These are phyloP conservation scores for Phyllopteryx taeniolatus DNA, from an alignment of 2,113 vertebrate species.

Conservation along the genomic window DNA sequence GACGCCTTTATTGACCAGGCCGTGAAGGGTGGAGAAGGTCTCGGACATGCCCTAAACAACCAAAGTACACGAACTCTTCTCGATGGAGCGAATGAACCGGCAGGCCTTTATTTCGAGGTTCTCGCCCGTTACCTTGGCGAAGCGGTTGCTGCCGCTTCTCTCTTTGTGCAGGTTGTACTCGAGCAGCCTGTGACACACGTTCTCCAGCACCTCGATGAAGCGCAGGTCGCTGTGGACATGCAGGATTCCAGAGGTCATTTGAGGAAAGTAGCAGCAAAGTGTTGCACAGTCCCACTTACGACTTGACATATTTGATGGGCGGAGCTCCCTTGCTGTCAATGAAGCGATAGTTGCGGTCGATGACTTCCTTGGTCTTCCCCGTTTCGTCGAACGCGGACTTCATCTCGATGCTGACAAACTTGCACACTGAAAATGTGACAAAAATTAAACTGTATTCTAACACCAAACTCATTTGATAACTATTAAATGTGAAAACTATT, in stretches of 20 bases:
- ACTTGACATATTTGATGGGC: conserved; percentile 90
- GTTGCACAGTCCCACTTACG: conserved; percentile 74
- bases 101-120: neutral
- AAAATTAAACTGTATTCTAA: too few relatives aligned
- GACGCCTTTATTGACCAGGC: conserved; percentile 92
- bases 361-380: conserved; percentile 89
- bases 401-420: conserved; percentile 93
- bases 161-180: conserved; percentile 97
- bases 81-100: neutral
- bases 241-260: neutral
- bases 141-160: conserved; percentile 90
- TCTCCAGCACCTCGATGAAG: conserved; percentile 93
- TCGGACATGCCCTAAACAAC: conserved; percentile 90
- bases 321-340: conserved; percentile 84
- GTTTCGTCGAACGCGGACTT: conserved; percentile 95
- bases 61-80: neutral
- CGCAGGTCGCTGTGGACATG: conserved; percentile 82
- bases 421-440: conserved; percentile 80
- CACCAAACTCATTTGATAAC: too few relatives aligned
- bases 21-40: conserved; percentile 94
- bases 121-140: conserved; percentile 83
- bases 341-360: conserved; percentile 88
- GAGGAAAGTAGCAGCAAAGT: neutral
- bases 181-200: conserved; percentile 92
- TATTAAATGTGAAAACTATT: too few relatives aligned